Base-by-base conservation (phyloP, 2,888 invertebrate species). In the Dugesia japonica region DNA sequence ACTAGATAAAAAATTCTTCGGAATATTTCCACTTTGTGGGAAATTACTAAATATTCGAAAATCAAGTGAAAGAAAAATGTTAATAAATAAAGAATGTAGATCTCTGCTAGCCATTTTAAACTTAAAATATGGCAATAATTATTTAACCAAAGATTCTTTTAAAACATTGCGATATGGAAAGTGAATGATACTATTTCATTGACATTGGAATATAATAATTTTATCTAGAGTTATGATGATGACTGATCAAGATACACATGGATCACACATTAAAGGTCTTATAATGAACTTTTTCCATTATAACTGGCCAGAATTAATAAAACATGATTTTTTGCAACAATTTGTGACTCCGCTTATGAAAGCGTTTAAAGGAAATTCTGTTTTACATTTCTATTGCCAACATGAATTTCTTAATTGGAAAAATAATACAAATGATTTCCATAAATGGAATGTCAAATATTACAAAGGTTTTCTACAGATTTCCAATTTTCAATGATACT, bases 381-480 rank as follows among this genome's bases (percentile, higher is more conserved):
- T 89, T 80, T 83, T 89, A 17, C 89, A 92, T 0, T 99, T 98
- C 84, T 98, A 92, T 87, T 95, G 95, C 0, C 85, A 98, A 80
- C 98, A 98, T 0, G 98, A 98, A 85, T 95, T 95, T 85, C 92
- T 94, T 81, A 93, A 94, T 83, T 98, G 98, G 98, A 94, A 94
- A 84, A 87, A 87, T 31, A 89, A 89, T 80, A 95, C 92, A 0
- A 88, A 89, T 0, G 92, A 97, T 85, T 90, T 91, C 88, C 89
- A 91, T 82, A 91, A 91, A 0, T 99, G 89, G 86, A 90, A 89
- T 84, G 89, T 95, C 86, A 98, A 99, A 87, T 98, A 99, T 90
- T 98, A 98, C 94, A 98, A 98, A 91, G 97, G 89, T 89, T n/a
- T n/a, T n/a, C n/a, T n/a, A n/a, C n/a, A n/a, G n/a, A n/a, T n/a